Percentiles rank a stretch among this genome's conserved stretches.
Conservation (phyloP, 2,113 vertebrate genomes). For the Myotis yumanensis region DNA sequence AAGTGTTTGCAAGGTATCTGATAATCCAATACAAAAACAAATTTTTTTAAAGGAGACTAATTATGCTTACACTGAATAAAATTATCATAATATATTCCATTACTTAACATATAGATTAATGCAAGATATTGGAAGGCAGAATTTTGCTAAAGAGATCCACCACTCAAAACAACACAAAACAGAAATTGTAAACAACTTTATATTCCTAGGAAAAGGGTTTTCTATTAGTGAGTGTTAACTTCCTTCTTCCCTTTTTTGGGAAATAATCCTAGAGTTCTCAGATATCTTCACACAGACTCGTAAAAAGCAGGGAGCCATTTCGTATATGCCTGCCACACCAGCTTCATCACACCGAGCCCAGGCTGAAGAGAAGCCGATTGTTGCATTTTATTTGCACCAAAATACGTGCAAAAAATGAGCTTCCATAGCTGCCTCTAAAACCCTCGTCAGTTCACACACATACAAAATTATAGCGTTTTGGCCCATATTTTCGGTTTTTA, state of each 20-base stretch:
- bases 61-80: neutral
- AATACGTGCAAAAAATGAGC: neutral
- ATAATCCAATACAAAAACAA: slow-evolving; percentile 30
- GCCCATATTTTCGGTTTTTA: neutral
- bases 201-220: neutral
- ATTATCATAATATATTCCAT: neutral
- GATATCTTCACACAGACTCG: neutral
- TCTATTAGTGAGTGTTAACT: neutral
- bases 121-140: neutral
- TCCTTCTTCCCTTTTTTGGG: neutral
- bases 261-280: slow-evolving; percentile 9
- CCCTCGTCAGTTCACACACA: neutral
- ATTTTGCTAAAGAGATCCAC: slow-evolving; percentile 15
- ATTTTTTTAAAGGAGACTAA: neutral
- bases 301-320: neutral
- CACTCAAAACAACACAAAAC: neutral
- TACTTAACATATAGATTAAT: slow-evolving; percentile 5
- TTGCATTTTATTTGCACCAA: neutral
- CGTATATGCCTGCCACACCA: neutral
- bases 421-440: neutral
- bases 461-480: neutral
- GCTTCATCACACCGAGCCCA: neutral
- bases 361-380: neutral
- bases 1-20: neutral
- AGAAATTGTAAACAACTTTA: neutral